Base-by-base conservation (phyloP, 2,888 invertebrate species). In the Aleiodes alternator region DNA sequence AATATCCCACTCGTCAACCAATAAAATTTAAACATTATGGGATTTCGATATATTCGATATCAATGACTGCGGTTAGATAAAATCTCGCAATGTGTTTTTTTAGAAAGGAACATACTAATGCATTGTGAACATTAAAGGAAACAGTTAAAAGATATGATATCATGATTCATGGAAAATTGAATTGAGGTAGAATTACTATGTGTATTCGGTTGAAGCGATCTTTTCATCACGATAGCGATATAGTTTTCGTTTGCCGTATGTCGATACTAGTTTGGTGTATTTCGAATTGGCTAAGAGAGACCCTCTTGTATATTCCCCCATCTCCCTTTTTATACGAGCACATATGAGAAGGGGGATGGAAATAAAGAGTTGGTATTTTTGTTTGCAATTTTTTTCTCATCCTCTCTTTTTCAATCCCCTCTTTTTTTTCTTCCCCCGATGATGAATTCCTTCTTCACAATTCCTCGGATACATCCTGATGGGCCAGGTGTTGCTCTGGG, bases 401-500 rank as follows among this genome's bases (percentile, higher is more conserved):
- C 29, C 29, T n/a, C 9, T n/a, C 43, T 14, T 48, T 48, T 48
- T 12, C 3, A 9, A 34, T 34, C 34, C 2, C 12, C 50, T 12
- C 48, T 0, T 34, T 61, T 34, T 68, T 68, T 51, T 51, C 11
- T 51, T 29, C 50, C n/a, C 68, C n/a, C 51, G 48, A 64, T 64
- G 64, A 64, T 64, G 64, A 64, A 64, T 64, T 48, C 64, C 64
- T 64, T 64, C 43, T 64, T 64, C 59, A 34, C 59, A 31, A 59
- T 59, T 59, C 34, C 64, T 48, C 64, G 43, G 64, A 48, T 64
- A 64, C 48, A 64, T 64, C 64, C 64, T 64, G 64, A 64, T 64
- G 80, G 78, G 82, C 82, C 82, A 80, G 83, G 77, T 81, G 79
- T 75, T 75, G 71, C 76, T 70, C 64, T 64, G 66, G 69, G 71